A percentile compares a stretch with the other conserved stretches of the same genome.
These are phyloP conservation scores for Drosophila prolongata DNA, from an alignment of 2,888 invertebrate genomes.

Conservation along the genomic window DNA sequence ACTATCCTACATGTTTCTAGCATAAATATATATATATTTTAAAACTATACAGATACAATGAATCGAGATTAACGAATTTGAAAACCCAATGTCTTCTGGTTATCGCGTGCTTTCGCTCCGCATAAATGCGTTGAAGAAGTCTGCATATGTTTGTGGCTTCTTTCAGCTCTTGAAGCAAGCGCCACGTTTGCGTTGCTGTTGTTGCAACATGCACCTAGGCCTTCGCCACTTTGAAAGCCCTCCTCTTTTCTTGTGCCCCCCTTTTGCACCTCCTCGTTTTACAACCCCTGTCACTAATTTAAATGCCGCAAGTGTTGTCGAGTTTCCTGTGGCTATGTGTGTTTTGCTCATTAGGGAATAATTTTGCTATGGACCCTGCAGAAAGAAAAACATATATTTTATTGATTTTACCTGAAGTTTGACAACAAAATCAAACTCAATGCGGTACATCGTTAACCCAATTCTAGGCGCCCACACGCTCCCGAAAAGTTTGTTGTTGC, in stretches of 20 bases:
- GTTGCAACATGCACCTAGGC: constrained; percentile 68
- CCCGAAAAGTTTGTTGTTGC: constrained; percentile 53
- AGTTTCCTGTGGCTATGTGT: constrained; percentile 64
- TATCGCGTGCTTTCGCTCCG: not conserved
- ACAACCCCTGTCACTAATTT: constrained; percentile 57
- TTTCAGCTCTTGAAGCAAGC: constrained; percentile 57
- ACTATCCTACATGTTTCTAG: too few relatives aligned
- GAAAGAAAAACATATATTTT: constrained; percentile 24
- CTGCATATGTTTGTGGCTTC: constrained; percentile 68
- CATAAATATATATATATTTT: too few relatives aligned
- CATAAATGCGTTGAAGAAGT: constrained; percentile 25
- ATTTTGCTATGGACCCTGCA: constrained; percentile 60
- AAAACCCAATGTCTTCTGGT: too few relatives aligned
- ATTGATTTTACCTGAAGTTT: constrained; percentile 73
- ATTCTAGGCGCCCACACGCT: constrained; percentile 53
- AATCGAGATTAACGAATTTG: too few relatives aligned
- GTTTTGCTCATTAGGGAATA: constrained; percentile 69
- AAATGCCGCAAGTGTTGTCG: constrained; percentile 75
- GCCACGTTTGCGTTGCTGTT: constrained; percentile 45
- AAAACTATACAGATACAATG: too few relatives aligned
- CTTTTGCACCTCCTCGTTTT: constrained; percentile 1
- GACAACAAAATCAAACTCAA: constrained; percentile 32
- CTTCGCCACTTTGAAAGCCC: constrained; percentile 64
- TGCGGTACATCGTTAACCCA: constrained; percentile 59
- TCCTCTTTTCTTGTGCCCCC: constrained; percentile 16